Conservation (phyloP, 2,888 invertebrate species). For the Eurytoma californica region DNA sequence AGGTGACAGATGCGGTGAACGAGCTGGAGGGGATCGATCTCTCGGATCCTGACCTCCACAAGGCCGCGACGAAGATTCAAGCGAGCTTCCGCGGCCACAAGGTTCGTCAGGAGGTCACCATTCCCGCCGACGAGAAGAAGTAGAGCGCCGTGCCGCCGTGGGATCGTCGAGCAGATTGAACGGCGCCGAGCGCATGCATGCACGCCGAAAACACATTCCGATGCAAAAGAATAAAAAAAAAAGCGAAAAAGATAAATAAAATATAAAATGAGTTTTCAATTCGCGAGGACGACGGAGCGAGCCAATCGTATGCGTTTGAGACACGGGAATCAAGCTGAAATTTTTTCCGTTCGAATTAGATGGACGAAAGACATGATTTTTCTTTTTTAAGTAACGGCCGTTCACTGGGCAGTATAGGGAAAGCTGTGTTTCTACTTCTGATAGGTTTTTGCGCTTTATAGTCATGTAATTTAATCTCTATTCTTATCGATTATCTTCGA, state of each 20-base stretch:
- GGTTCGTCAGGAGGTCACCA: slow-evolving; percentile 83
- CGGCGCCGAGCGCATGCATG: slow-evolving; percentile 39
- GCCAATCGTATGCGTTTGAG: background rate
- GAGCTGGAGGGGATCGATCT: slow-evolving; percentile 89
- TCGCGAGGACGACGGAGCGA: slow-evolving; percentile 12
- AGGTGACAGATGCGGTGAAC: slow-evolving; percentile 76
- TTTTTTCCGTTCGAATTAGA: background rate
- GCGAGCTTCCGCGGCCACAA: slow-evolving; percentile 94
- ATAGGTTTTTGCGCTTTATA: slow-evolving; percentile 6
- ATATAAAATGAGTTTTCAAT: slow-evolving; percentile 23
- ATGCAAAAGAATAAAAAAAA: background rate
- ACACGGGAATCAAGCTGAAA: background rate
- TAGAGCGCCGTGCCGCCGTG: slow-evolving; percentile 48
- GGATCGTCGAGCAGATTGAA: background rate
- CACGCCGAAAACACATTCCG: slow-evolving; percentile 31
- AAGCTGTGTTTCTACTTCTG: background rate
- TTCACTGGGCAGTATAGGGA: background rate
- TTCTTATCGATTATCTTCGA: no score
- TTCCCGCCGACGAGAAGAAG: slow-evolving; percentile 63
- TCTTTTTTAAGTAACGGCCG: background rate
- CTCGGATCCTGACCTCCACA: slow-evolving; percentile 89
- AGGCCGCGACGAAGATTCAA: slow-evolving; percentile 94
- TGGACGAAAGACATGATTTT: background rate
- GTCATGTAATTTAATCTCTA: background rate
- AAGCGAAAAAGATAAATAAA: background rate